Evolutionary conservation across 2,888 invertebrate genomes (phyloP).

Genomic region (Sympetrum striolatum): DNA sequence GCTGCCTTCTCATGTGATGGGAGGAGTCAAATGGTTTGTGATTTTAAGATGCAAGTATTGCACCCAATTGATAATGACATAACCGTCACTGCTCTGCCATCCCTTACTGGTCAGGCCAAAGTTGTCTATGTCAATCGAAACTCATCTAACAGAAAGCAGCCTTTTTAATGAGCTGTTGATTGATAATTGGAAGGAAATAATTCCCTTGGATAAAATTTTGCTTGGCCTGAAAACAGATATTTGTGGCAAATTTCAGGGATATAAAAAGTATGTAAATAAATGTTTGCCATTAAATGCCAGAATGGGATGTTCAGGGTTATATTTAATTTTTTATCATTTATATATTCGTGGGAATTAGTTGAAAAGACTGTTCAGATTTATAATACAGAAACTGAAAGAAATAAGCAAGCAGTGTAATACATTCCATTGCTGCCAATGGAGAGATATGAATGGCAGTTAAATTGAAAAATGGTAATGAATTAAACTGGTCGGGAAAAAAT

Average conservation of each 20-base stretch:
- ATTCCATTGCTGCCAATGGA: constrained; percentile 22
- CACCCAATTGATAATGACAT: background rate
- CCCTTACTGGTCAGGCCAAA: constrained; percentile 28
- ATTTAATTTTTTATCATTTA: constrained; percentile 25
- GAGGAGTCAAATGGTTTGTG: constrained; percentile 10
- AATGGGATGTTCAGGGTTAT: constrained; percentile 24
- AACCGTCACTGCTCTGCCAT: background rate
- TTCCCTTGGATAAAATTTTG: background rate
- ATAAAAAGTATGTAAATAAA: constrained; percentile 21
- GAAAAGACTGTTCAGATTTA: constrained; percentile 10
- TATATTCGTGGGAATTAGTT: background rate
- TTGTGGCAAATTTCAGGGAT: constrained; percentile 38
- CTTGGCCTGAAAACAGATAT: constrained; percentile 20
- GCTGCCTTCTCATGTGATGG: constrained; percentile 34
- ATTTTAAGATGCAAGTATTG: constrained; percentile 12
- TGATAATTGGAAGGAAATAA: background rate
- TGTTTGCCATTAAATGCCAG: constrained; percentile 26
- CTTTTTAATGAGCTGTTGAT: background rate
- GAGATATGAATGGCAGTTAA: background rate
- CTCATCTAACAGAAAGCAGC: background rate
- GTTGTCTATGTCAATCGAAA: background rate
- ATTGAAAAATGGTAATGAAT: background rate
- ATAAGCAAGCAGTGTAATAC: background rate
- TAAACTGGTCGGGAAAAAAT: background rate
- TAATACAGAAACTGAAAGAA: background rate